Evolutionary conservation across 30 jellyfish, hydroid and myxozoan species (phyloP).

Genomic region (Pelagia noctiluca): DNA sequence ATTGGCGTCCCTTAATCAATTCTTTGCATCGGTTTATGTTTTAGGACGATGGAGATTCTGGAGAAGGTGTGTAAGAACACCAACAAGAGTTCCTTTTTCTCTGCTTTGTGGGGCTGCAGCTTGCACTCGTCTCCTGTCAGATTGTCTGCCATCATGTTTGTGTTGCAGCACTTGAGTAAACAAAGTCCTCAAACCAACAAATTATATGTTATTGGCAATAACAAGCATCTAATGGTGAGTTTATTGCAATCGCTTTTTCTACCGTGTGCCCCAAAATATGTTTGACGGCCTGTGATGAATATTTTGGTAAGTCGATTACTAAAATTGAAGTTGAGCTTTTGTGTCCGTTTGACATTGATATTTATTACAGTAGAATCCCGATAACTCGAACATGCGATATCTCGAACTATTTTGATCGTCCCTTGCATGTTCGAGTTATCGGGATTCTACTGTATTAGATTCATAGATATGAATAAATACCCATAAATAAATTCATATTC

Average conservation of each 20-base stretch:
- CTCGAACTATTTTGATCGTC: no score
- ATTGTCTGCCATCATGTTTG: conserved; percentile 84
- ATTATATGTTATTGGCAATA: conserved; percentile 71
- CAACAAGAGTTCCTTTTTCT: conserved; percentile 73
- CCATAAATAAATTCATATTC: no score
- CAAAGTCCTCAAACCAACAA: conserved; percentile 16
- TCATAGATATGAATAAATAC: no score
- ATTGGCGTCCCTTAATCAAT: neutral
- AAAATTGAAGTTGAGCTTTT: no score
- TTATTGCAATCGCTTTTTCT: neutral
- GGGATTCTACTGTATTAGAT: no score
- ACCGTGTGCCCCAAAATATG: no score
- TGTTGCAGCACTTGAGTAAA: conserved; percentile 59
- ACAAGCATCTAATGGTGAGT: conserved; percentile 77
- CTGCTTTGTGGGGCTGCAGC: conserved; percentile 90
- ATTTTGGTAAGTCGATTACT: no score
- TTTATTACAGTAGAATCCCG: no score
- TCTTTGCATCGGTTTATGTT: neutral
- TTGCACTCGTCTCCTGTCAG: conserved; percentile 88
- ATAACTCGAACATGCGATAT: no score
- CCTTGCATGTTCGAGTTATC: no score
- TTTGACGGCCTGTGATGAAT: no score
- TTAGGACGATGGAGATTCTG: conserved; percentile 74
- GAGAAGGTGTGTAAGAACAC: conserved; percentile 61
- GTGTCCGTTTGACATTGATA: no score